Percentiles rank a stretch among this genome's conserved stretches.
Evolutionary conservation across 2,888 invertebrate genomes (phyloP).

Genomic region (Lithodes maja): DNA sequence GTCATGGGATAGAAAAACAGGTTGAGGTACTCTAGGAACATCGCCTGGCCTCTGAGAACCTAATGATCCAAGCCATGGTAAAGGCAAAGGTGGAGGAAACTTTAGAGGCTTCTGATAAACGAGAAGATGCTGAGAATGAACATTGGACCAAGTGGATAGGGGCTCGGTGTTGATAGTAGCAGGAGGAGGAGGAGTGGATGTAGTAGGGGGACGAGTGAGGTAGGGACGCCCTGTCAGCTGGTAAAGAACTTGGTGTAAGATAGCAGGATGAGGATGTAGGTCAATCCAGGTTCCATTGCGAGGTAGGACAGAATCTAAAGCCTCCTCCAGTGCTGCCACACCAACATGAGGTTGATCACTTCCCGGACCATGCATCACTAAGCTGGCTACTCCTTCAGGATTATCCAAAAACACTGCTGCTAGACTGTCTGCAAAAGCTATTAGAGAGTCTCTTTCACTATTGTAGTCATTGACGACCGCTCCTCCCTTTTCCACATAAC

Average conservation of each 20-base stretch:
- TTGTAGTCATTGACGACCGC: background rate
- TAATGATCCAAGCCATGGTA: background rate
- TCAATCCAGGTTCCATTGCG: background rate
- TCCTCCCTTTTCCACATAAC: background rate
- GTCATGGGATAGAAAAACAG: slow-evolving; percentile 3
- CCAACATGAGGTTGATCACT: background rate
- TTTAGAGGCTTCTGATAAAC: background rate
- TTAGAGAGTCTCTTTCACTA: background rate
- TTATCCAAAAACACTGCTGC: background rate
- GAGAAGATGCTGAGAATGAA: background rate
- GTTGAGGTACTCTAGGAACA: background rate
- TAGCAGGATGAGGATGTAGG: background rate
- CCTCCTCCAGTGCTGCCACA: background rate
- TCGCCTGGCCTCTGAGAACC: background rate
- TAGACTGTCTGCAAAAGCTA: background rate
- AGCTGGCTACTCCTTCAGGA: background rate
- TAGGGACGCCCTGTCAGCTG: background rate
- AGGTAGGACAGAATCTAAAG: background rate
- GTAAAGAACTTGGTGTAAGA: background rate
- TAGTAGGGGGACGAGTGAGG: background rate
- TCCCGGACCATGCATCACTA: background rate
- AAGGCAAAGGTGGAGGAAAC: slow-evolving; percentile 11
- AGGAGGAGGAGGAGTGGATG: background rate
- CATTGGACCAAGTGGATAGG: background rate
- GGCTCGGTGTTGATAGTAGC: background rate